Conservation (phyloP, 2,797 vertebrate species). For the Naso thynnoides region DNA sequence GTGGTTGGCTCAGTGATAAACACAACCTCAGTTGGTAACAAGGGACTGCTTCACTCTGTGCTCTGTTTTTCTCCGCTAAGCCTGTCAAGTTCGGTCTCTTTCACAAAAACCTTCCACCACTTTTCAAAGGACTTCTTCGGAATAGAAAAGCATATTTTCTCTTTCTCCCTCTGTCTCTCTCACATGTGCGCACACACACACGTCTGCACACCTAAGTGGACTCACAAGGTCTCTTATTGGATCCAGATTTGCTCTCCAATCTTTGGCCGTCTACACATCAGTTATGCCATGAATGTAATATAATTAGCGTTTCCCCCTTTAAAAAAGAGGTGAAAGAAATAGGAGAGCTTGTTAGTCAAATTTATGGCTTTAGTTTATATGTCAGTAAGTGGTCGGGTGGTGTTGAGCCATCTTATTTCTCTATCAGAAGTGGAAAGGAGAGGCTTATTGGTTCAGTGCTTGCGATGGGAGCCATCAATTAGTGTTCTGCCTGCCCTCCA, state of each 20-base stretch:
- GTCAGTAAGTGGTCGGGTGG: slow-evolving; percentile 78
- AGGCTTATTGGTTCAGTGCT: slow-evolving; percentile 85
- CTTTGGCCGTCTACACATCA: slow-evolving; percentile 75
- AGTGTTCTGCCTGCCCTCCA: slow-evolving; percentile 77
- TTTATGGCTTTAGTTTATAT: slow-evolving; percentile 81
- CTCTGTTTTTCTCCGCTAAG: slow-evolving; percentile 57
- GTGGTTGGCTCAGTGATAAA: slow-evolving; percentile 70
- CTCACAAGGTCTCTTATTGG: slow-evolving; percentile 65
- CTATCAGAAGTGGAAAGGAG: slow-evolving; percentile 83
- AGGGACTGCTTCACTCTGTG: slow-evolving; percentile 64
- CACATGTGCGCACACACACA: slow-evolving; percentile 22
- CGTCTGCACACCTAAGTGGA: slow-evolving; percentile 43
- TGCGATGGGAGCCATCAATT: slow-evolving; percentile 87
- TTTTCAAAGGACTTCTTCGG: slow-evolving; percentile 65
- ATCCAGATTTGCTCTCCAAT: slow-evolving; percentile 76
- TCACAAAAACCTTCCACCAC: slow-evolving; percentile 59
- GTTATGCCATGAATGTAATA: slow-evolving; percentile 76
- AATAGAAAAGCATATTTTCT: slow-evolving; percentile 60
- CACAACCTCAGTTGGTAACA: slow-evolving; percentile 71
- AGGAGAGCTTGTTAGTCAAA: slow-evolving; percentile 86
- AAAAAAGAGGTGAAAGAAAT: slow-evolving; percentile 71
- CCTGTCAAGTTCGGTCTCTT: slow-evolving; percentile 63
- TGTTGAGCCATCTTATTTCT: slow-evolving; percentile 83
- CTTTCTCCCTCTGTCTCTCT: slow-evolving; percentile 31
- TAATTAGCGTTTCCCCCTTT: slow-evolving; percentile 79